These are phyloP conservation scores for Podocnemis expansa DNA, from an alignment of 2,113 vertebrate species.

Conservation along the genomic window DNA sequence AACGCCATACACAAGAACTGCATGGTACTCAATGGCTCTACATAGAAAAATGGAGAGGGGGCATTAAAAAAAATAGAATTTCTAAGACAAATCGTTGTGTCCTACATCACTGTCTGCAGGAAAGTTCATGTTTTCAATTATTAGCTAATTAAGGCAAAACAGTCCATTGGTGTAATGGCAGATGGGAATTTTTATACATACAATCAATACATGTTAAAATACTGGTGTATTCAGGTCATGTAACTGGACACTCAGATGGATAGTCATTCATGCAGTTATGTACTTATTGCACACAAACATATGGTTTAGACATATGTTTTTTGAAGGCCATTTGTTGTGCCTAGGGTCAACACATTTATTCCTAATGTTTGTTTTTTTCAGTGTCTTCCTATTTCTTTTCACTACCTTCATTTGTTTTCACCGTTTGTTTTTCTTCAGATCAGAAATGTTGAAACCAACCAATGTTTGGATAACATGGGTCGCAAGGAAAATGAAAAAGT, in stretches of 20 bases:
- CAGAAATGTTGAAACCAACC: conserved; percentile 97
- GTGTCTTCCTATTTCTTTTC: not conserved
- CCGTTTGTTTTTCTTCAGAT: conserved; percentile 78
- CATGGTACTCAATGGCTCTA: fast-evolving
- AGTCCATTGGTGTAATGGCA: not conserved
- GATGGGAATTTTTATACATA: not conserved
- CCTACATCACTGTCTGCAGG: not conserved
- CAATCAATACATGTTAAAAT: not conserved
- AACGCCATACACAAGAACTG: fast-evolving
- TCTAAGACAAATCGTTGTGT: not conserved
- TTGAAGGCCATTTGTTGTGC: fast-evolving
- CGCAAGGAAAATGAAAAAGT: conserved; percentile 98
- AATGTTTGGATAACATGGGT: conserved; percentile 99
- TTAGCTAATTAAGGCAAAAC: not conserved
- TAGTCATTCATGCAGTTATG: fast-evolving
- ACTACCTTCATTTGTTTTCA: not conserved
- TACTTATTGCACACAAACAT: fast-evolving
- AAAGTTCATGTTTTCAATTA: fast-evolving
- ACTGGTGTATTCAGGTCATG: fast-evolving
- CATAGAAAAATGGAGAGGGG: not conserved
- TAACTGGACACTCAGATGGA: not conserved
- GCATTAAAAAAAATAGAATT: fast-evolving
- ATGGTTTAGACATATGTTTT: fast-evolving
- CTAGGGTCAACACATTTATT: not conserved
- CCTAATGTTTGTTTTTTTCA: not conserved